phyloP scores from a whole-genome alignment of 2,888 invertebrate genomes.

The Eupithecia abbreviata region DNA sequence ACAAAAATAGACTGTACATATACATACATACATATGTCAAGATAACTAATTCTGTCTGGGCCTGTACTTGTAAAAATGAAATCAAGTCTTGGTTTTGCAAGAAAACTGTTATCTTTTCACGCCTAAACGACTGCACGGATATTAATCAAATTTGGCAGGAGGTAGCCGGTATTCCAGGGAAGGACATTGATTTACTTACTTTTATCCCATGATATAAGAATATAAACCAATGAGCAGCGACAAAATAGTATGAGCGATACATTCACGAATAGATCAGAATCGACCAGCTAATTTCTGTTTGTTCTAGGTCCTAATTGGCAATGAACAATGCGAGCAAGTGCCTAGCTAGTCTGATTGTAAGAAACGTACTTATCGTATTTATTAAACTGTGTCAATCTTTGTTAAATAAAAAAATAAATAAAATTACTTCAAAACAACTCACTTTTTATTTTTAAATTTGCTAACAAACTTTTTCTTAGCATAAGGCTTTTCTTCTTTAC shows the following conservation, averaged over 20 bases:
- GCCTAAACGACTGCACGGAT: too few relatives aligned
- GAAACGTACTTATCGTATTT: slow-evolving; percentile 1
- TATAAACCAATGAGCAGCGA: too few relatives aligned
- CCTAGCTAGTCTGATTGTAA: slow-evolving; percentile 2
- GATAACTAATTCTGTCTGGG: too few relatives aligned
- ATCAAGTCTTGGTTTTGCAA: too few relatives aligned
- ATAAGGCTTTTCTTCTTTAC: slow-evolving; percentile 65
- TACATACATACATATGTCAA: neutral
- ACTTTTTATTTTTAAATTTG: slow-evolving; percentile 64
- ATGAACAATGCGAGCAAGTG: slow-evolving; percentile 32
- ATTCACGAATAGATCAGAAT: neutral
- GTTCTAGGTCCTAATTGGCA: slow-evolving; percentile 12
- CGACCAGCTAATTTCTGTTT: neutral
- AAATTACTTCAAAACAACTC: slow-evolving; percentile 32
- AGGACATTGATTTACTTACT: too few relatives aligned
- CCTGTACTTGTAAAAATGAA: too few relatives aligned
- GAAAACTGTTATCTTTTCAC: too few relatives aligned
- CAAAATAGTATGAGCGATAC: too few relatives aligned
- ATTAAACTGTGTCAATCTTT: slow-evolving; percentile 6
- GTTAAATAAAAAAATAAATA: slow-evolving; percentile 13
- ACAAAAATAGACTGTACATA: neutral
- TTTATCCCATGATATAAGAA: too few relatives aligned
- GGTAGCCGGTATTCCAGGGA: too few relatives aligned
- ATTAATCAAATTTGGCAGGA: too few relatives aligned
- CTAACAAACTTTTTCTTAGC: slow-evolving; percentile 68